phyloP scores from a whole-genome alignment of 2,113 vertebrate species.

The Hydrochoerus hydrochaeris region DNA sequence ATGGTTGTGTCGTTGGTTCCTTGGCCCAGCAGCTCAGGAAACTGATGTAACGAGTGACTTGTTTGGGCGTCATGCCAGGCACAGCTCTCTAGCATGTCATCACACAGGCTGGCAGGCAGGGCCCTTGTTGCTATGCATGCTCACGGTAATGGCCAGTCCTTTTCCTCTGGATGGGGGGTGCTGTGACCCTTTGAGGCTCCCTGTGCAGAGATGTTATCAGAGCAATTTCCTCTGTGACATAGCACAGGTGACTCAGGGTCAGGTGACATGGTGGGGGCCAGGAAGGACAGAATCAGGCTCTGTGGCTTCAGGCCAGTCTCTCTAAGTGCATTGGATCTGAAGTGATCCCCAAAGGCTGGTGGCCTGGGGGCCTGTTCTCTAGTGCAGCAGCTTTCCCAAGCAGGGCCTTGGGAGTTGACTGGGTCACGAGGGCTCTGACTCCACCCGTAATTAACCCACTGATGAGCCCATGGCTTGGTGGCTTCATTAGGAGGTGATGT shows the following conservation, averaged over 20 bases:
- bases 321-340: background rate
- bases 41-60: background rate
- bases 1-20: fast-evolving
- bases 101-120: background rate
- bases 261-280: background rate
- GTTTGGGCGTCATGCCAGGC: background rate
- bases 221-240: background rate
- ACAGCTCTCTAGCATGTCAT: background rate
- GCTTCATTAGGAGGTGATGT: background rate
- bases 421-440: background rate
- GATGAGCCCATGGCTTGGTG: background rate
- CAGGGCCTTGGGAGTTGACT: background rate
- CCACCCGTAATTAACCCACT: background rate
- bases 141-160: background rate
- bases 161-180: background rate
- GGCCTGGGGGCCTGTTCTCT: background rate
- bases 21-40: background rate
- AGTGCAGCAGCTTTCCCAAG: background rate
- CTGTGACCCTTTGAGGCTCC: background rate
- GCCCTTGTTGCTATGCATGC: background rate
- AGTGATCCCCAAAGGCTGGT: background rate
- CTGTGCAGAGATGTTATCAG: background rate
- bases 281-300: background rate
- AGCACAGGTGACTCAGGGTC: background rate
- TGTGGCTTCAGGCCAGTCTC: background rate